Base-by-base conservation (phyloP, 2,797 vertebrate species). In the Cirrhinus molitorella region DNA sequence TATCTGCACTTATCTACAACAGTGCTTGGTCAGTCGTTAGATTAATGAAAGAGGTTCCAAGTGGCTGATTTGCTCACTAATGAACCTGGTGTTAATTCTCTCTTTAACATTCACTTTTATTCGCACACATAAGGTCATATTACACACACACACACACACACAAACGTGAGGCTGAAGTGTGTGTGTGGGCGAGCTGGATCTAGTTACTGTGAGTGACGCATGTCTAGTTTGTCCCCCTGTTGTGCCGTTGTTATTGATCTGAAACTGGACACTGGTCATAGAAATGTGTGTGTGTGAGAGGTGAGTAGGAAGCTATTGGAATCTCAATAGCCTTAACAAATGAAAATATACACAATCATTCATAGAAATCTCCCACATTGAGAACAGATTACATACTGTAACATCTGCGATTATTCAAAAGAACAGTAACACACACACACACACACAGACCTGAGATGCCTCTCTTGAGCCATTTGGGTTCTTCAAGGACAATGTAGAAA, bases 391-490 rank as follows among this genome's bases (percentile, higher is more conserved):
- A 4, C 45, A 71, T 34, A 68, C 13, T 23, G 16, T 17, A 23
- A 76, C 37, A 34, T n/a, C 3, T 74, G 25, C 3, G 43, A 47
- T 68, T 23, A 57, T 57, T 40, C 37, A 76, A 4, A 43, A 67
- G 13, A 17, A 68, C 67, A 55, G 19, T 21, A 57, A 70, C 28
- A 78, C 65, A 79, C 59, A 67, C 43, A 97, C 97, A 96, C 90
- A n/a, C n/a, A 86, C 75, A 89, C 91, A 88, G 23, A 97, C 97
- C 96, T 90, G 97, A 98, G 81, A 97, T 92, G 49, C 97, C 97
- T 86, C 96, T 93, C 88, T 98, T 97, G 40, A 98, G 93, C 97
- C 97, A 98, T 85, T 95, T 95, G 0, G 98, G 97, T 84, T 97
- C 94, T 72, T 97, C 96, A 75, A 99, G 94, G 83, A 97, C 94